Base-by-base conservation (phyloP, 1,140 invertebrate genomes). In the Lordiphosa collinella region DNA sequence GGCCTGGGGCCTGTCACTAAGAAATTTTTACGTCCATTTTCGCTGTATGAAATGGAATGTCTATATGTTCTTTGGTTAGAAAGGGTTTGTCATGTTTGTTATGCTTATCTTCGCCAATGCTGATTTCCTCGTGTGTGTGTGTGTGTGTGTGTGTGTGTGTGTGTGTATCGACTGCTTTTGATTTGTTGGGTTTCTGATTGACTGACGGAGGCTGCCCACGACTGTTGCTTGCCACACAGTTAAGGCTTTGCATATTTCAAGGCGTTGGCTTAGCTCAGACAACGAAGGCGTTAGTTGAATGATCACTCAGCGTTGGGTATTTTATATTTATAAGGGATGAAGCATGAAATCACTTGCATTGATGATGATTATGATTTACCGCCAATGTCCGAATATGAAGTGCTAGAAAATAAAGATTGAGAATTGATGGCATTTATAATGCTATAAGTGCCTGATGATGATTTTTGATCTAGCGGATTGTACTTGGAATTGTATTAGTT, bases 131-230 rank as follows among this genome's bases (percentile, higher is more conserved):
- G 11, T 32, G 44, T 47, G 31, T 31, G 12, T 48, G 44, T 16
- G 54, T n/a, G n/a, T n/a, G n/a, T n/a, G n/a, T n/a, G n/a, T n/a
- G n/a, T n/a, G n/a, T n/a, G n/a, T n/a, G n/a, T n/a, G n/a, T n/a
- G n/a, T n/a, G n/a, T n/a, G n/a, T n/a, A n/a, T 65, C 69, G 56
- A 25, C 63, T 50, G 51, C 37, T 61, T 52, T 57, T 50, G 52
- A 56, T 68, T 58, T 55, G 60, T 35, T 47, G 51, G 56, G 57
- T 37, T 47, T 48, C 50, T 63, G 70, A 68, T 56, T 79, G 63
- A 55, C 62, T 56, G 63, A 56, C 25, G 54, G 67, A 54, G 35
- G 18, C 18, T 22, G 18, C 18, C 18, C 31, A 48, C n/a, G n/a
- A 41, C 48, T 55, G 59, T 3, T 44, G 68, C 31, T 13, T 41